Evolutionary conservation across 2,113 vertebrate genomes (phyloP), one percentile per base, ranked within the genome.

Genomic region (Sterna hirundo): DNA sequence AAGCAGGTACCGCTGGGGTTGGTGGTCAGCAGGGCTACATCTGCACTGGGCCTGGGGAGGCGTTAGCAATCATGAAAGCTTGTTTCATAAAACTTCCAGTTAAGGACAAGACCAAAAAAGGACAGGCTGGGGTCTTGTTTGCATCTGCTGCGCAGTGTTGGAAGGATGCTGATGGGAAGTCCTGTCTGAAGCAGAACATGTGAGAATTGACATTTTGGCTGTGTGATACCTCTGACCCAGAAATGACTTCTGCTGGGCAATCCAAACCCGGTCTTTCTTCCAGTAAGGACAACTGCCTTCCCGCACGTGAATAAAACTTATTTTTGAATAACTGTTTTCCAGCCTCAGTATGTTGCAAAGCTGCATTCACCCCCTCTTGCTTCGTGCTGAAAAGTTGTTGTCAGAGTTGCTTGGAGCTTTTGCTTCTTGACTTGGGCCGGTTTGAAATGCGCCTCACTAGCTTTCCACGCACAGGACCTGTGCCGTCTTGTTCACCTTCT

Each of bases 1-100:
- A 10, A 92, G 81, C 38, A 26, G 57, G n/a, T 75, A 4, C 52
- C 16, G 27, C 36, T 36, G 26, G 55, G 42, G 23, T 15, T 78
- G 12, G 23, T 83, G 76, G 49, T 72, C n/a, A 26, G 30, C 0
- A 0, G 44, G 32, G 36, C 54, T 1, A 0, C 3, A 5, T n/a
- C 71, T 15, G 29, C 26, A 30, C 32, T 42, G 69, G 55, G 62
- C 5, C 55, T 68, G 27, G 1, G 6, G 34, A 65, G 64, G 30
- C 16, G 1, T 14, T 62, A 22, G 74, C 64, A 62, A 0, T 46
- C 0, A 0, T 11, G 19, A n/a, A 47, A 38, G 9, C 25, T 62
- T 32, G 64, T 62, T 86, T 54, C 51, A 7, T 68, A 9, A 71
- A 89, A 44, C 55, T 84, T 30, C n/a, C 77, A 64, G 72, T 64